Base-by-base conservation (phyloP, 2,888 invertebrate species). In the Habrosyne pyritoides region DNA sequence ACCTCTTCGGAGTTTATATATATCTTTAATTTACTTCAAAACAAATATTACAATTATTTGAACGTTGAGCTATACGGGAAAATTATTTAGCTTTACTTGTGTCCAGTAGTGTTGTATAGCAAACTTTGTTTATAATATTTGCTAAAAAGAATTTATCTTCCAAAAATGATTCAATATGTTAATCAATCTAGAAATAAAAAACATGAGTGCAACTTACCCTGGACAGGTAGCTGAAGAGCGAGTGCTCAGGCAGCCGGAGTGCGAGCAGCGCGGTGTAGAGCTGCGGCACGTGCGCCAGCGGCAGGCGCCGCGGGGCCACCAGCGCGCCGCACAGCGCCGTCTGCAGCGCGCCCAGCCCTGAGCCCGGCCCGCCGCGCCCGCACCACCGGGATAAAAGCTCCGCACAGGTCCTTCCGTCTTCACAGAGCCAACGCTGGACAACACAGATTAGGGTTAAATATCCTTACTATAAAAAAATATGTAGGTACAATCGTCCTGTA, bases 171-270 rank as follows among this genome's bases (percentile, higher is more conserved):
- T n/a, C n/a, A n/a, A n/a, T n/a, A n/a, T n/a, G 28, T 28, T 8
- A 8, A 30, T 12, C 12, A 28, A 12, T 2, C 4, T 30, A 12
- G 10, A 30, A 30, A n/a, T n/a, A 28, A 50, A 52, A 7, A 10
- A 30, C 10, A 10, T 21, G 4, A 30, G 12, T 14, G 6, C 2
- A 18, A 53, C 61, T 56, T 49, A 90, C 91, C 83, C 85, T 87
- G 4, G 89, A 89, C 4, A 91, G 64, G 54, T 79, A 84, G 64
- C 90, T 90, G 69, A 91, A 91, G 8, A 75, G 58, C 0, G 75
- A 73, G 47, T 86, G 81, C 12, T 81, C 66, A 0, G 84, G 81
- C 28, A 83, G 69, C 8, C 56, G 53, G 2, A 79, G 57, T 2
- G 62, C 53, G 50, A 89, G 62, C 56, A 90, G 59, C 0, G 83